phyloP scores from a whole-genome alignment of 2,113 vertebrate genomes.

The Lathamus discolor region DNA sequence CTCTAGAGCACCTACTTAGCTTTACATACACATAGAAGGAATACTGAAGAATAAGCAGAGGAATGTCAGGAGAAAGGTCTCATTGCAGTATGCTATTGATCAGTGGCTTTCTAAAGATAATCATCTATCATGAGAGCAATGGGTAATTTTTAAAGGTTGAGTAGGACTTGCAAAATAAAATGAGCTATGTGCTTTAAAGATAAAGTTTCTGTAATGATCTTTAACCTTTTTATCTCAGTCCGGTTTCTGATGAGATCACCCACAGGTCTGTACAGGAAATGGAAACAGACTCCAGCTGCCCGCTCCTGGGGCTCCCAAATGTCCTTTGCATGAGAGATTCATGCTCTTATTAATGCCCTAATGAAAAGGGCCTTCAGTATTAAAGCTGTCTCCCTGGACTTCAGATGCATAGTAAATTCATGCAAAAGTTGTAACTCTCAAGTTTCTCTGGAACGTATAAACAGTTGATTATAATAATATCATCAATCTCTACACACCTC shows the following conservation, averaged over 20 bases:
- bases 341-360: background rate
- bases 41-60: background rate
- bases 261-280: background rate
- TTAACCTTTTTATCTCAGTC: background rate
- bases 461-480: background rate
- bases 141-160: background rate
- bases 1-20: background rate
- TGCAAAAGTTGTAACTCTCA: background rate
- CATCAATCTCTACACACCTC: background rate
- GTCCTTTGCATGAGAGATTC: background rate
- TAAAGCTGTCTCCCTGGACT: background rate
- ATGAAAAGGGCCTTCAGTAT: background rate
- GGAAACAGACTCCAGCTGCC: background rate
- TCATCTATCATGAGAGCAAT: background rate
- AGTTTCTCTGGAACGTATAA: background rate
- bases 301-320: background rate
- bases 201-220: background rate
- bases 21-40: background rate
- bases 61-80: background rate
- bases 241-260: accelerated
- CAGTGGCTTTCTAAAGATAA: background rate
- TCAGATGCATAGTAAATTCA: background rate
- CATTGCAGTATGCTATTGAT: background rate
- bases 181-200: background rate
- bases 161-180: background rate